Evolutionary conservation across 1,140 invertebrate species (phyloP).

Genomic region (Cyclargus thomasi): DNA sequence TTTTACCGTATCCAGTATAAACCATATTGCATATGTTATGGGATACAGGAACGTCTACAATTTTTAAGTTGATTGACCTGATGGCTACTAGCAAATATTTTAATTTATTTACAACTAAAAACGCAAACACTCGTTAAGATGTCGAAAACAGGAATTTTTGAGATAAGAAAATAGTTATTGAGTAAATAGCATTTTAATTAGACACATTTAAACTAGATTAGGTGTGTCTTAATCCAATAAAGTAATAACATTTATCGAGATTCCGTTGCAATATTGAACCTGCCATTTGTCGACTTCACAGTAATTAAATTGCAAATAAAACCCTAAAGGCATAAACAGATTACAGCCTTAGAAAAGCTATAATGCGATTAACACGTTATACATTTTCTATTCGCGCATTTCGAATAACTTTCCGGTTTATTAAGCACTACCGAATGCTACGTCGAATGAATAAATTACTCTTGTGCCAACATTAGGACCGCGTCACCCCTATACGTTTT

Average conservation of each 20-base stretch:
- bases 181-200: background rate
- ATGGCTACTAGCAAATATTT: background rate
- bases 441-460: conserved; percentile 46
- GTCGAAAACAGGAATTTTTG: background rate
- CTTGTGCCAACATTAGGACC: conserved; percentile 25
- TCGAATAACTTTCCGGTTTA: conserved; percentile 60
- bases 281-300: conserved; percentile 4
- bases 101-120: background rate
- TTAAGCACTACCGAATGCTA: conserved; percentile 50
- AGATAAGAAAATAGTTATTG: background rate
- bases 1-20: too few species aligned
- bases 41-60: too few species aligned
- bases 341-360: conserved; percentile 45
- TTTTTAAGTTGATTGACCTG: too few species aligned
- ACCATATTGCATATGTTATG: too few species aligned
- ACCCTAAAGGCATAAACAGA: conserved; percentile 31
- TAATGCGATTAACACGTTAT: conserved; percentile 56
- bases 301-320: conserved; percentile 22
- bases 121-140: background rate
- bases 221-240: background rate
- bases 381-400: conserved; percentile 60
- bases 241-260: background rate
- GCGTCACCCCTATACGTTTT: conserved; percentile 26
- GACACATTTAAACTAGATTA: background rate
- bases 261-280: background rate